Evolutionary conservation across 2,113 vertebrate genomes (phyloP), one percentile per base, ranked within the genome.

Genomic region (Rhabdornis inornatus): DNA sequence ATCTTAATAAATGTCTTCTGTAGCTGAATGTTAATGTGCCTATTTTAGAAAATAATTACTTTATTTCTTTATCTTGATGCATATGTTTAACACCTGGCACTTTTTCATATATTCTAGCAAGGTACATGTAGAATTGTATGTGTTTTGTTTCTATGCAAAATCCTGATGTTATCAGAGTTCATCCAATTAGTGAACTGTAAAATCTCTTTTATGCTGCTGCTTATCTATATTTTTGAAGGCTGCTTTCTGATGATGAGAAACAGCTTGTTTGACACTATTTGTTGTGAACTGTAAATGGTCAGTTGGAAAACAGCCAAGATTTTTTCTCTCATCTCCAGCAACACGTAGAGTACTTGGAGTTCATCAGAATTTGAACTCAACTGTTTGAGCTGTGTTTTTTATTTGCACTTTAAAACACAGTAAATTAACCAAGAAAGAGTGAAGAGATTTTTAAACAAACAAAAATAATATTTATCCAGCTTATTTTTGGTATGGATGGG

Each of bases 101-200:
- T 40, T 86, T 83, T 69, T 13, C 10, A n/a, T n/a, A 30, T 57
- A 72, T 56, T 92, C 24, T 52, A 86, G 4, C 18, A 60, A 68
- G 9, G 9, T 33, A 6, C 27, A 18, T 15, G 9, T 16, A 70
- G 31, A 66, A 0, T 3, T 53, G 9, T 19, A 14, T 0, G 7
- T 27, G 37, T 19, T 83, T 55, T 31, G 2, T 22, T 76, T 55
- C 56, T 49, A 11, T 35, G 40, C 24, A 40, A 69, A 89, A 69
- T 9, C 8, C 6, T 77, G n/a, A 47, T 68, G 19, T n/a, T 72
- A 59, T 59, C 33, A 15, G 24, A 55, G 7, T 74, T 45, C 27
- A 47, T 56, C 60, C 6, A 59, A 15, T 49, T 66, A 81, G 42
- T 20, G 33, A 72, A 59, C 39, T 2, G 1, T 15, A 59, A 66